Base-by-base conservation (phyloP, 2,797 vertebrate genomes). In the Typhlichthys eigenmanni region DNA sequence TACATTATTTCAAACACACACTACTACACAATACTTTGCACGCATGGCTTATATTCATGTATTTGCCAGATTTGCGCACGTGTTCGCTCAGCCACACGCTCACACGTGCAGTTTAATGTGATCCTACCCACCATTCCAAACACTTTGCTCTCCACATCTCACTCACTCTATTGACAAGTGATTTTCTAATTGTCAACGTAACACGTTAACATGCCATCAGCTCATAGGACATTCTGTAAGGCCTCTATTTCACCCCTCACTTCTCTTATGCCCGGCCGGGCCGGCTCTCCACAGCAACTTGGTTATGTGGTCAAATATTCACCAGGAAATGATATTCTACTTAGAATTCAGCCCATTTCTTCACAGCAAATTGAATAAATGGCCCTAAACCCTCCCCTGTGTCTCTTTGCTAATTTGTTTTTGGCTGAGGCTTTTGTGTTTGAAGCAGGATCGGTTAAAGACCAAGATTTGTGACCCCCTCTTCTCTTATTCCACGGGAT, bases 351-450 rank as follows among this genome's bases (percentile, higher is more conserved):
- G 49, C 24, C 56, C 55, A 32, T 45, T 58, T 9, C 47, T 55
- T 71, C 43, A 73, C 59, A 59, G 59, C 69, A 80, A 83, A 81
- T 81, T 75, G 63, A 79, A 78, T 83, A 83, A 71, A 85, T 77
- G 60, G 76, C 70, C 62, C 29, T 78, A 80, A 87, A 77, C 61
- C 71, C 69, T 76, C 75, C 71, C 74, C 45, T 52, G 71, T 75
- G 69, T 81, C 63, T 71, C 63, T 72, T 61, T 64, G 76, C 65
- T 78, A 68, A 81, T 79, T 81, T 76, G 62, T 60, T 80, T 67
- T 72, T 87, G 72, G 75, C 68, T 2, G 43, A 54, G 50, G 48
- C 29, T 69, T 76, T 71, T 19, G 62, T 64, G 61, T 72, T 74
- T 65, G 74, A 69, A 76, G 67, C 50, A 43, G 38, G 38, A 43